A percentile compares a stretch with the other conserved stretches of the same genome.
Conservation (phyloP, 2,888 invertebrate genomes). For the Drosophila multiciliata region DNA sequence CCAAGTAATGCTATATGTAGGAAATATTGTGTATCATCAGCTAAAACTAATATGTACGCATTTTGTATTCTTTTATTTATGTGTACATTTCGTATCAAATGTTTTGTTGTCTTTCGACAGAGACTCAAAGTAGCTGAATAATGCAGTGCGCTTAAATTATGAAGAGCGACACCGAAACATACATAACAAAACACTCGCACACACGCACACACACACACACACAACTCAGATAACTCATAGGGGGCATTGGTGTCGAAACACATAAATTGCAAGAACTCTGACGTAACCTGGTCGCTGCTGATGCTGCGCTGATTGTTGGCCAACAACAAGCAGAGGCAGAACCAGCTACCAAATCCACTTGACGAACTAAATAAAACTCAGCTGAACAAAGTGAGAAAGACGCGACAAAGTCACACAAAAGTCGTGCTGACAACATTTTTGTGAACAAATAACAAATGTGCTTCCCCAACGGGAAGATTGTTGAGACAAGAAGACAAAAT, state of each 20-base stretch:
- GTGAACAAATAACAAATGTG: constrained; percentile 64
- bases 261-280: constrained; percentile 40
- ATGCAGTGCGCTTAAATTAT: constrained; percentile 40
- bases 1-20: background rate
- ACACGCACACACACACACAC: constrained; percentile 2
- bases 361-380: constrained; percentile 45
- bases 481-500: constrained; percentile 22
- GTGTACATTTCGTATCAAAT: constrained; percentile 28
- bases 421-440: constrained; percentile 67
- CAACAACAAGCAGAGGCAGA: constrained; percentile 47
- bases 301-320: constrained; percentile 50
- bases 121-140: constrained; percentile 35
- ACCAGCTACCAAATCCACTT: constrained; percentile 47
- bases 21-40: background rate
- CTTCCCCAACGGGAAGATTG: constrained; percentile 16
- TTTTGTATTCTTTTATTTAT: constrained; percentile 22
- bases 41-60: constrained; percentile 1
- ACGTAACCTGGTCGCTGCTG: constrained; percentile 33
- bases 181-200: background rate
- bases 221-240: constrained; percentile 30
- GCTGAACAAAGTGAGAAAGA: constrained; percentile 34
- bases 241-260: constrained; percentile 16
- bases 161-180: constrained; percentile 4
- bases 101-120: constrained; percentile 4
- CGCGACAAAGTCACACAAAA: constrained; percentile 70